phyloP scores from a whole-genome alignment of 2,113 vertebrate genomes.

The Carollia perspicillata region DNA sequence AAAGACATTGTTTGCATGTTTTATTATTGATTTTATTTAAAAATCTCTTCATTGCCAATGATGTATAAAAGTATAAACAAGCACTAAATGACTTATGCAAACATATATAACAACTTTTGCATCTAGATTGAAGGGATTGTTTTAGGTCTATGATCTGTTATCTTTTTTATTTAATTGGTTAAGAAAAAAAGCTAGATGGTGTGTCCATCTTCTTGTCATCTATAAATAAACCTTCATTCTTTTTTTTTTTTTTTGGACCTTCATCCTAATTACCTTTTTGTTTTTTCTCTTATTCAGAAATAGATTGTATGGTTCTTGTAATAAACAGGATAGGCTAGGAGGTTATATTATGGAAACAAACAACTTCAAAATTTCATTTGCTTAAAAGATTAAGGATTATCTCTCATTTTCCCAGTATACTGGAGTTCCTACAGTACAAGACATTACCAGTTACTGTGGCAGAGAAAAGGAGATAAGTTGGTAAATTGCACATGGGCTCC shows the following conservation, averaged over 20 bases:
- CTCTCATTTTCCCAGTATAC: not conserved
- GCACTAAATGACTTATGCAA: not conserved
- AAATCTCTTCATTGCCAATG: not conserved
- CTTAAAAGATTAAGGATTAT: not conserved
- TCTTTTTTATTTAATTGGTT: not conserved
- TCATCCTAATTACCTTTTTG: not conserved
- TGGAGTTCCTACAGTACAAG: not conserved
- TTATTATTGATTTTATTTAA: conserved; percentile 11
- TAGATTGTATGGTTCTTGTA: not conserved
- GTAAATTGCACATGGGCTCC: not conserved
- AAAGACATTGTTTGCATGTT: not conserved
- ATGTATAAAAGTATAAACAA: conserved; percentile 3
- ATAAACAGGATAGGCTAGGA: not conserved
- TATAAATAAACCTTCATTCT: not conserved
- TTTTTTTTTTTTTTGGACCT: not conserved
- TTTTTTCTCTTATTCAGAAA: not conserved
- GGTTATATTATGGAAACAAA: not conserved
- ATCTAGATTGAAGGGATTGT: not conserved
- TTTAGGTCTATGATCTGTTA: not conserved
- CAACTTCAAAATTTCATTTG: not conserved
- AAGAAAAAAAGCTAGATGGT: not conserved
- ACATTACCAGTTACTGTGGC: not conserved
- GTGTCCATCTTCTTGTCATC: not conserved
- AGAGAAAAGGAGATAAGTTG: not conserved
- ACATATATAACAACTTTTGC: not conserved